Evolutionary conservation across 2,888 invertebrate genomes (phyloP).

Genomic region (Balanococcus diminutus): DNA sequence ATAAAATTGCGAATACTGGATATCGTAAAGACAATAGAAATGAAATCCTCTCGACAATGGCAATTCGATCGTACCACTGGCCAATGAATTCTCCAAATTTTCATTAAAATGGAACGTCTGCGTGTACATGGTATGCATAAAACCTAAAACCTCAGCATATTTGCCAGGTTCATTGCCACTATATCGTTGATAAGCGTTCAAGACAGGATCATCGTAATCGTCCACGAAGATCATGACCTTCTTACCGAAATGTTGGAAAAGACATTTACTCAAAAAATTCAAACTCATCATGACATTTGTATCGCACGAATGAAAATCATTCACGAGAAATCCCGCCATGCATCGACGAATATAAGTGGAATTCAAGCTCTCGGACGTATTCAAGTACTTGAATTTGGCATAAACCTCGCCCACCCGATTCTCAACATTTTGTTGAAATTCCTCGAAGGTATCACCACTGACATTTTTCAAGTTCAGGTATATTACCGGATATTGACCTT

Average conservation of each 20-base stretch:
- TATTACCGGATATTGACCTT: not conserved
- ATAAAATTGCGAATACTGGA: not conserved
- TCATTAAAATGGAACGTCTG: not conserved
- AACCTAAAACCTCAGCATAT: not conserved
- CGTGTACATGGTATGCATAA: not conserved
- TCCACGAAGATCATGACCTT: not conserved
- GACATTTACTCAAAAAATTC: not conserved
- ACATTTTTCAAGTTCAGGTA: not conserved
- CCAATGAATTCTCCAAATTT: not conserved
- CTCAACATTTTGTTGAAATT: conserved; percentile 58
- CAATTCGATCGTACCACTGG: not conserved
- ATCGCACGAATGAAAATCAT: not conserved
- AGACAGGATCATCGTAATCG: not conserved
- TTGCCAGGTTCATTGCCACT: not conserved
- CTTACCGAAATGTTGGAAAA: not conserved
- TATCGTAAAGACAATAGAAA: not conserved
- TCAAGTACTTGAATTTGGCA: not conserved
- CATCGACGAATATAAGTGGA: not conserved
- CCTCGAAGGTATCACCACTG: not conserved
- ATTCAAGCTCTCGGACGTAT: too few relatives aligned
- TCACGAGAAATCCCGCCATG: not conserved
- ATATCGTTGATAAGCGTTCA: not conserved
- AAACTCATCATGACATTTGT: not conserved
- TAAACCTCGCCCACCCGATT: not conserved
- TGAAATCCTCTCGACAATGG: not conserved